A percentile compares a stretch with the other conserved stretches of the same genome.
Conservation (phyloP, 2,797 vertebrate genomes). For the Eutrigla gurnardus region DNA sequence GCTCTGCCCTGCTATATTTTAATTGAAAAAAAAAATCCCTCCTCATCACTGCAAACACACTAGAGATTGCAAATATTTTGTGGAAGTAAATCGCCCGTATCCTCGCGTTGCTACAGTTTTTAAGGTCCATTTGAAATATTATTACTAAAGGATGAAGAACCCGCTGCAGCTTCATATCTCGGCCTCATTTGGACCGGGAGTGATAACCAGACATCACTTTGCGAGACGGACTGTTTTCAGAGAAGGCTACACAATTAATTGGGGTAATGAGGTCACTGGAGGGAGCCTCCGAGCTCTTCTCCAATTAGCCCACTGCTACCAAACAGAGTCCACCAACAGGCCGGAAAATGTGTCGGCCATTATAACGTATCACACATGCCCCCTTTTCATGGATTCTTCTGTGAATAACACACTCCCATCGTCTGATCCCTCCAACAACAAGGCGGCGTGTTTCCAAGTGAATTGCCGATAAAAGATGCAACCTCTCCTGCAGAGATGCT, state of each 20-base stretch:
- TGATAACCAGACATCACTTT: constrained; percentile 61
- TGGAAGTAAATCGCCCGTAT: no score
- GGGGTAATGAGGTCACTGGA: constrained; percentile 72
- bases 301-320: constrained; percentile 54
- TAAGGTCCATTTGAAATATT: no score
- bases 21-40: no score
- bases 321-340: constrained; percentile 37
- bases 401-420: constrained; percentile 14
- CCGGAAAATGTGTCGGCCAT: constrained; percentile 44
- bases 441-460: neutral
- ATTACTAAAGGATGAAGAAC: neutral
- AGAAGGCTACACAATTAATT: constrained; percentile 62
- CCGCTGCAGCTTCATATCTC: constrained; percentile 23
- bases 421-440: constrained; percentile 9
- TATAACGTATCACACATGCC: constrained; percentile 28
- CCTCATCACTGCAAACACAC: no score
- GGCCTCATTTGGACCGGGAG: constrained; percentile 42
- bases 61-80: no score
- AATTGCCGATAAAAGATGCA: constrained; percentile 19
- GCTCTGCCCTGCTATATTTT: no score
- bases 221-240: constrained; percentile 55
- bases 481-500: constrained; percentile 15
- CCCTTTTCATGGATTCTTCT: constrained; percentile 26
- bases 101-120: no score
- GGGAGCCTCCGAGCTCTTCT: constrained; percentile 63